These are phyloP conservation scores for Phainopepla nitens DNA, from an alignment of 2,113 vertebrate species.

Conservation along the genomic window DNA sequence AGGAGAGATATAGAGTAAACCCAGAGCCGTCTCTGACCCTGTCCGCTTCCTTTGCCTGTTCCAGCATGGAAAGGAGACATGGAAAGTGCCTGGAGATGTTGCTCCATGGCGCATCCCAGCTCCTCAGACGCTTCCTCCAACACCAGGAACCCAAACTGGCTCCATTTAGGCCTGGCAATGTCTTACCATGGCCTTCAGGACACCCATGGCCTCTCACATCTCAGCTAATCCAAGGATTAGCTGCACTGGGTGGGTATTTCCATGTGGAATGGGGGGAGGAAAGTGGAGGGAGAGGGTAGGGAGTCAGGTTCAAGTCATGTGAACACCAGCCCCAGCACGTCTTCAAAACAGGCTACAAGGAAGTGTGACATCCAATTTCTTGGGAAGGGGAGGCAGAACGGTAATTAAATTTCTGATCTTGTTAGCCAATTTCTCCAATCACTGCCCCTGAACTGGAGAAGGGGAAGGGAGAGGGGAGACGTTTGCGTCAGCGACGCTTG, in stretches of 20 bases:
- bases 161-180: neutral
- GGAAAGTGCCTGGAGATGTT: neutral
- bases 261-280: neutral
- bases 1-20: neutral
- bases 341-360: conserved; percentile 52
- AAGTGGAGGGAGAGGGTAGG: neutral
- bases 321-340: conserved; percentile 44
- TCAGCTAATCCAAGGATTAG: neutral
- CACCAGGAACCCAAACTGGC: neutral
- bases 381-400: conserved; percentile 73
- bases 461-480: conserved; percentile 70
- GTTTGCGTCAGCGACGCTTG: conserved; percentile 63
- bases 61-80: neutral
- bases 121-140: neutral
- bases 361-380: conserved; percentile 82
- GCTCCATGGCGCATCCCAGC: neutral
- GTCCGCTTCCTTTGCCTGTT: neutral
- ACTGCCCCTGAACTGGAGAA: conserved; percentile 77
- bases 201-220: fast-evolving
- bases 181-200: fast-evolving
- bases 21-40: neutral
- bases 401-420: conserved; percentile 89
- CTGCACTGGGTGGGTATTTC: neutral
- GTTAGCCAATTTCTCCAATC: conserved; percentile 85
- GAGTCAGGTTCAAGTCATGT: conserved; percentile 14